These are phyloP conservation scores for Sesia bembeciformis DNA, from an alignment of 2,888 invertebrate genomes.

Conservation along the genomic window DNA sequence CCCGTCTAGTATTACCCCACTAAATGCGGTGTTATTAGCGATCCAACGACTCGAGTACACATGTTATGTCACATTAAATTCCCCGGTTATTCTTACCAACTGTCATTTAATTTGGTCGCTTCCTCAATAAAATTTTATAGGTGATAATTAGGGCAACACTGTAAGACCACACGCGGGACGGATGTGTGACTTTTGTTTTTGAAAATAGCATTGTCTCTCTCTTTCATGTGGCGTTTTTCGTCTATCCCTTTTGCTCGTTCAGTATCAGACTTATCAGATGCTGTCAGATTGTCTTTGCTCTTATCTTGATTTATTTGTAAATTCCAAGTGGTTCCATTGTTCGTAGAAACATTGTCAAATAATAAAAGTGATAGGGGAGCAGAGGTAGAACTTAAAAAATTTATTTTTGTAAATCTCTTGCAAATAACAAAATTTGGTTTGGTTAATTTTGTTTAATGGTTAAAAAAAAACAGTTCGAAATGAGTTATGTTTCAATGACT, in stretches of 20 bases:
- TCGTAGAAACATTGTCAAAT: too few relatives aligned
- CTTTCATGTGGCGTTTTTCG: neutral
- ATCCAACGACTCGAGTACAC: slow-evolving; percentile 9
- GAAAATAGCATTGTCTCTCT: slow-evolving; percentile 5
- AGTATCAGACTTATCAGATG: too few relatives aligned
- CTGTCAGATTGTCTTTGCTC: too few relatives aligned
- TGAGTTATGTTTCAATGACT: too few relatives aligned
- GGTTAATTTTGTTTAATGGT: too few relatives aligned
- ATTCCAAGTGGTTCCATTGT: too few relatives aligned
- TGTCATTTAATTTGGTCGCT: slow-evolving; percentile 45
- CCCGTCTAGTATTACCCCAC: neutral
- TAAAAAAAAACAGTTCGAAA: too few relatives aligned
- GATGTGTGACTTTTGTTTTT: slow-evolving; percentile 12
- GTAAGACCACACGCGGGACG: slow-evolving; percentile 27
- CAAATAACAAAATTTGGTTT: too few relatives aligned
- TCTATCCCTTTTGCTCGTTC: neutral
- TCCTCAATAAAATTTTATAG: slow-evolving; percentile 66
- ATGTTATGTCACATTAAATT: slow-evolving; percentile 22
- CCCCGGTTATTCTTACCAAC: slow-evolving; percentile 12
- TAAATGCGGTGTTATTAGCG: neutral
- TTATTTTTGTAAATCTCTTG: too few relatives aligned
- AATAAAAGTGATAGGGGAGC: too few relatives aligned
- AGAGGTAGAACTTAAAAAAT: too few relatives aligned
- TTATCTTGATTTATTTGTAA: too few relatives aligned
- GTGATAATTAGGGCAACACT: slow-evolving; percentile 43